phyloP scores from a whole-genome alignment of 2,888 invertebrate species.

The Temnothorax unifasciatus region DNA sequence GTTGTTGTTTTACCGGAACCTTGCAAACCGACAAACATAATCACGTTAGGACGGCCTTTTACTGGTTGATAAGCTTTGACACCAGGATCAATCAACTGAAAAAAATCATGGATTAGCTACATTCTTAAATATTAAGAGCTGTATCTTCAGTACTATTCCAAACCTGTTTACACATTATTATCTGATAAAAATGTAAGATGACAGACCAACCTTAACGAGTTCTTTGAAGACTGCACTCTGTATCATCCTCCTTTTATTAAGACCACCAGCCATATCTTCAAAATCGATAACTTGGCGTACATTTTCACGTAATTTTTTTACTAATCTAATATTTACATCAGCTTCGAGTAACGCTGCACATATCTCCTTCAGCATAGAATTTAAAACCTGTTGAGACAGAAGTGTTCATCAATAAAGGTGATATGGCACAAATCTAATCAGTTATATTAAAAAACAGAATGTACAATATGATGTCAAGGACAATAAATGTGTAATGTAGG shows the following conservation, averaged over 20 bases:
- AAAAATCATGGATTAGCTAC: background rate
- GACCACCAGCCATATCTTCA: conserved; percentile 99
- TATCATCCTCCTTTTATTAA: conserved; percentile 99
- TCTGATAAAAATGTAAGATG: background rate
- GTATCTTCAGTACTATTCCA: background rate
- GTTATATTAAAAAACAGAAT: background rate
- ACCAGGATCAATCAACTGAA: conserved; percentile 94
- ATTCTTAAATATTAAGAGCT: background rate
- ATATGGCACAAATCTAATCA: too few species aligned
- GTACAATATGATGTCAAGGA: background rate
- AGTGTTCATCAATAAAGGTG: background rate
- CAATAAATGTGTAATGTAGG: too few species aligned
- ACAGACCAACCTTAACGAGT: conserved; percentile 93
- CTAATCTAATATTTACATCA: conserved; percentile 98
- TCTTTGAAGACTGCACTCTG: conserved; percentile 99
- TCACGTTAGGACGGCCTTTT: conserved; percentile 97
- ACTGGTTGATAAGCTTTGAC: conserved; percentile 98
- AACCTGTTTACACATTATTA: background rate
- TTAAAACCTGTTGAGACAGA: conserved; percentile 91
- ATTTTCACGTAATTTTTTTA: conserved; percentile 98
- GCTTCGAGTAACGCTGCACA: conserved; percentile 99
- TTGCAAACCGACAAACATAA: conserved; percentile 99
- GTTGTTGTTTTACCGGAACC: conserved; percentile 99
- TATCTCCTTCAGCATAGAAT: conserved; percentile 99
- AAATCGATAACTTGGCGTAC: conserved; percentile 99